Evolutionary conservation across 2,888 invertebrate genomes (phyloP).

Genomic region (Spisula subtruncata): DNA sequence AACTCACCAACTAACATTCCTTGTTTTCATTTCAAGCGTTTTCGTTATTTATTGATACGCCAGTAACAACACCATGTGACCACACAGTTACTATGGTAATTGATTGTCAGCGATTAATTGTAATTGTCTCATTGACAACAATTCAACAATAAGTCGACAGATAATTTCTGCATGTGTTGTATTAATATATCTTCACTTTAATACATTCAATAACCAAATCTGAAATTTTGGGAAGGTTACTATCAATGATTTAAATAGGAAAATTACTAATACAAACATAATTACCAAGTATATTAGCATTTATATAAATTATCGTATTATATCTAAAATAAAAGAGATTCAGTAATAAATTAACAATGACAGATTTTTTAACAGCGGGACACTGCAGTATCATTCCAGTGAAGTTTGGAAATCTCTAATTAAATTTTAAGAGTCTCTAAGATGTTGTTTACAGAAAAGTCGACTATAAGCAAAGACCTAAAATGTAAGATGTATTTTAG

Average conservation of each 20-base stretch:
- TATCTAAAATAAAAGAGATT: slow-evolving; percentile 1
- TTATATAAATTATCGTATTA: not conserved
- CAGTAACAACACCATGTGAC: not conserved
- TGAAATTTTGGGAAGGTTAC: not conserved
- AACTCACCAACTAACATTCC: slow-evolving; percentile 14
- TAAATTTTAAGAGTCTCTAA: too few species aligned
- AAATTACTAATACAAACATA: not conserved
- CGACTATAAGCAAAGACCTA: too few species aligned
- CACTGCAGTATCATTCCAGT: not conserved
- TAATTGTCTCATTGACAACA: not conserved
- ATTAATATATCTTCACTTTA: not conserved
- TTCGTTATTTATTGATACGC: not conserved
- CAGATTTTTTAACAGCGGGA: not conserved
- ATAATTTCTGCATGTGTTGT: not conserved
- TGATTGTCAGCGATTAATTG: not conserved
- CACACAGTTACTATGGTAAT: not conserved
- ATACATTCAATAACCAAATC: not conserved
- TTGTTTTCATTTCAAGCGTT: not conserved
- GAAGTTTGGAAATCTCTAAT: not conserved
- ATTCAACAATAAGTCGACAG: not conserved
- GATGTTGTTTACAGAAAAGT: too few species aligned
- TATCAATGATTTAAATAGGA: not conserved
- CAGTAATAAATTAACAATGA: not conserved
- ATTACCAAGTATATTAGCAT: too few species aligned
- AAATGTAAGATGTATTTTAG: too few species aligned